These are phyloP conservation scores for Catocala fraxini DNA, from an alignment of 2,888 invertebrate species.

Conservation along the genomic window DNA sequence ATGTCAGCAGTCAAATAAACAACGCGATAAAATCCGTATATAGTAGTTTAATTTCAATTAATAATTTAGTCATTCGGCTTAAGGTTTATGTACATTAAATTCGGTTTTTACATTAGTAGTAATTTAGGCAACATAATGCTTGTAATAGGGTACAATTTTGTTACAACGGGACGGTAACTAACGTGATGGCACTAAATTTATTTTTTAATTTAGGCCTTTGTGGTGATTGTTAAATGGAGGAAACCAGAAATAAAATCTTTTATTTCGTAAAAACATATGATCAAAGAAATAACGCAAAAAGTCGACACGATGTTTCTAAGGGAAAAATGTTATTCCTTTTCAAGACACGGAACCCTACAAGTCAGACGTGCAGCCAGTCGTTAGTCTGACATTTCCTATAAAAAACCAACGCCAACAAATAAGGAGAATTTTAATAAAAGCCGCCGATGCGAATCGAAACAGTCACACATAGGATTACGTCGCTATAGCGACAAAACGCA, in stretches of 20 bases:
- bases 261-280: neutral
- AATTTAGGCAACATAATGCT: too few species aligned
- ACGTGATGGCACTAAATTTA: too few species aligned
- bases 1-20: too few species aligned
- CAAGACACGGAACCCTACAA: constrained; percentile 40
- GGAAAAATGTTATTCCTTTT: constrained; percentile 22
- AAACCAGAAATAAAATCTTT: neutral
- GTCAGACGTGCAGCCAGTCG: constrained; percentile 47
- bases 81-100: too few species aligned
- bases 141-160: too few species aligned
- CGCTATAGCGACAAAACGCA: constrained; percentile 67
- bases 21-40: too few species aligned
- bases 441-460: constrained; percentile 68
- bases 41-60: too few species aligned
- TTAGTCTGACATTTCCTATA: constrained; percentile 59
- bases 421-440: constrained; percentile 78
- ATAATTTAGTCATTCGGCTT: too few species aligned
- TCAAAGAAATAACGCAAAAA: constrained; percentile 2
- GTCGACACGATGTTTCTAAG: neutral
- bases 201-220: too few species aligned
- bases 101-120: too few species aligned
- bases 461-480: constrained; percentile 67
- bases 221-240: too few species aligned
- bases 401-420: constrained; percentile 61
- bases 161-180: too few species aligned